Evolutionary conservation across 2,113 vertebrate genomes (phyloP), one percentile per base, ranked within the genome.

Genomic region (Stomatorhinus ivindoensis): DNA sequence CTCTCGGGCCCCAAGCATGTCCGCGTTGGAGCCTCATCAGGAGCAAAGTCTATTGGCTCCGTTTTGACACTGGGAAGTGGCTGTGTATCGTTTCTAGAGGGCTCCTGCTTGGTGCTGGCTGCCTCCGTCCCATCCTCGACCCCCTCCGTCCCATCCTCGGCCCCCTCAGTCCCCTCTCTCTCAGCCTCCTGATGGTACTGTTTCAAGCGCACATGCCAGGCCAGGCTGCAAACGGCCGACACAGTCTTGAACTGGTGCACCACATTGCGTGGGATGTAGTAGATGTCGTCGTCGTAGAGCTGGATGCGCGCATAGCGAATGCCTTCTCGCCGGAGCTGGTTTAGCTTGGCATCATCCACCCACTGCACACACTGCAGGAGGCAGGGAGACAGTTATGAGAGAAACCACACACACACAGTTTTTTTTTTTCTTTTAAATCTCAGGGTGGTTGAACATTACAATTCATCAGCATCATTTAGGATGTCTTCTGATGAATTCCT

Each of bases 171-270:
- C 13, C 13, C 84, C 19, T 86, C 46, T 10, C 3, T 27, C 31
- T 53, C 86, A 19, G 35, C 35, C 88, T 95, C 91, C 89, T 94
- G 94, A 92, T 98, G 96, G 90, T 99, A 99, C 15, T 97, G 96
- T 90, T 94, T 96, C 85, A 99, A 95, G 47, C 98, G 96, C 89
- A 99, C 92, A 1, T 99, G 98, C 98, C 98, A 99, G 1, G 98
- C 98, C 94, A 99, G 96, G 94, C 98, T 99, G 95, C 97, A 98
- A 87, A 99, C 98, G 0, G 98, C 96, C 0, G 98, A 99, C 89
- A 99, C 97, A 0, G 98, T 99, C 96, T 99, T 99, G 94, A 99
- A 99, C 94, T 99, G 98, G 95, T 99, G 98, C 91, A 99, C 97
- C 90, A 99, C 98, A 89, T 97, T 98, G 93, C 98, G 97, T 1